phyloP scores from a whole-genome alignment of 1,140 invertebrate species.

The Telenomus remus region DNA sequence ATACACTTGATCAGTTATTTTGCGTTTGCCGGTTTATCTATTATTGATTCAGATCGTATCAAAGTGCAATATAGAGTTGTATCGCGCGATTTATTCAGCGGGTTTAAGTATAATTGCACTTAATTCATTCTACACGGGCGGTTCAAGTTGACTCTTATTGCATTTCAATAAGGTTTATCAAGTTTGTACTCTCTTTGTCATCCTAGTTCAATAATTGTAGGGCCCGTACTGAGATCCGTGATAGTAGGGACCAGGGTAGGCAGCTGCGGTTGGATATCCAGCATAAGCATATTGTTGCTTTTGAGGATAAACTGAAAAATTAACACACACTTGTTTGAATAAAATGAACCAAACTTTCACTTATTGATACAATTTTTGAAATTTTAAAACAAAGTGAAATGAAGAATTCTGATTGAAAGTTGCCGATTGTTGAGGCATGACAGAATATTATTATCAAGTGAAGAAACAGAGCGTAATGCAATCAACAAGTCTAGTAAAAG shows the following conservation, averaged over 20 bases:
- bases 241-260: conserved; percentile 90
- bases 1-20: too few relatives aligned
- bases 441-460: too few relatives aligned
- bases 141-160: background rate
- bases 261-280: conserved; percentile 88
- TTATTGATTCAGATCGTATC: background rate
- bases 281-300: conserved; percentile 94
- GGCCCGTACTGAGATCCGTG: conserved; percentile 95
- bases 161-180: background rate
- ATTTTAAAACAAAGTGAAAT: too few relatives aligned
- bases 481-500: too few relatives aligned
- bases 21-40: background rate
- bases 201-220: conserved; percentile 86
- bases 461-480: too few relatives aligned
- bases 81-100: background rate
- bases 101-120: background rate
- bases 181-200: background rate
- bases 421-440: too few relatives aligned
- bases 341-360: too few relatives aligned
- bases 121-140: background rate
- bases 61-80: background rate
- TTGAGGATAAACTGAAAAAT: conserved; percentile 83
- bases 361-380: too few relatives aligned
- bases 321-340: too few relatives aligned
- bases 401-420: background rate